phyloP scores from a whole-genome alignment of 2,888 invertebrate genomes.

The Hyposoter didymator region DNA sequence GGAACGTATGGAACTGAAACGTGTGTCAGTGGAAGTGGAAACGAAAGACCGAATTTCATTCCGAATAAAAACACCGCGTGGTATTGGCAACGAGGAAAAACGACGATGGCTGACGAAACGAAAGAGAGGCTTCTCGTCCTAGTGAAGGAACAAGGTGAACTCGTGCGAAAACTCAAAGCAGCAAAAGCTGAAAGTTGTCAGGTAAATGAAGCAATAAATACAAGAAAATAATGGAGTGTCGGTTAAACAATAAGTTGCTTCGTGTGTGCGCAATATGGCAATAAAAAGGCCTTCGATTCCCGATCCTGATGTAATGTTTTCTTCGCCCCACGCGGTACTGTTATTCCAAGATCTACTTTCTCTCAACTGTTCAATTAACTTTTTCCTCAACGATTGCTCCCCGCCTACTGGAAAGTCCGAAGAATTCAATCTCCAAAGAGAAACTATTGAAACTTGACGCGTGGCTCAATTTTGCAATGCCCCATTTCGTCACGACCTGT shows the following conservation, averaged over 20 bases:
- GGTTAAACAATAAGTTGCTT: not conserved
- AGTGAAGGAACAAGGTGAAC: constrained; percentile 91
- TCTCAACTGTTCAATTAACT: constrained; percentile 4
- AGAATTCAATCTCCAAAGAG: constrained; percentile 4
- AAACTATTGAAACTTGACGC: not conserved
- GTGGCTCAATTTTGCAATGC: not conserved
- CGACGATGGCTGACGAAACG: constrained; percentile 82
- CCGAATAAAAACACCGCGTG: constrained; percentile 62
- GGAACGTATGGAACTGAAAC: constrained; percentile 70
- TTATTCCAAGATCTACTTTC: constrained; percentile 41
- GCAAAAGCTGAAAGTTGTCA: constrained; percentile 91
- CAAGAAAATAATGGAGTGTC: not conserved
- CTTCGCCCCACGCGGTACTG: not conserved
- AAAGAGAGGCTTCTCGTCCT: constrained; percentile 86
- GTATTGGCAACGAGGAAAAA: constrained; percentile 55
- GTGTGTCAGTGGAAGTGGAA: constrained; percentile 41
- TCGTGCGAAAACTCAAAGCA: constrained; percentile 92
- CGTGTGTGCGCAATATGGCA: constrained; percentile 45
- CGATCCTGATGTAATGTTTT: not conserved
- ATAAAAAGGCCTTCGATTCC: constrained; percentile 10
- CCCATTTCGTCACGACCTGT: constrained; percentile 25
- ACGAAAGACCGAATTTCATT: constrained; percentile 12
- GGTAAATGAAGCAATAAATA: constrained; percentile 85
- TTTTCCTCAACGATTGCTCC: constrained; percentile 8
- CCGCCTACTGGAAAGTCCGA: not conserved